phyloP scores from a whole-genome alignment of 2,113 vertebrate species.

The Cyprinodon variegatus region DNA sequence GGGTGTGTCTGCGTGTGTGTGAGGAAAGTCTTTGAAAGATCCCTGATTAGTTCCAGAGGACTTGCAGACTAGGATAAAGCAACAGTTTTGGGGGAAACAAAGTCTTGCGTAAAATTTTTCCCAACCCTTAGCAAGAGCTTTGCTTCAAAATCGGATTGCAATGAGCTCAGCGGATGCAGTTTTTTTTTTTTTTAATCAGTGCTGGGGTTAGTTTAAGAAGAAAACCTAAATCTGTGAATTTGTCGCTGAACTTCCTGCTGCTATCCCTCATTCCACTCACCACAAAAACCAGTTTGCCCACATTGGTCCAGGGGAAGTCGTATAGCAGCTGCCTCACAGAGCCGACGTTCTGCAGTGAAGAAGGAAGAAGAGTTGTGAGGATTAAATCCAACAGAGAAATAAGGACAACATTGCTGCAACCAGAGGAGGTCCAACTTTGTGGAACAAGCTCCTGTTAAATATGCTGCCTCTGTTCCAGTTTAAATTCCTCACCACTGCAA shows the following conservation, averaged over 20 bases:
- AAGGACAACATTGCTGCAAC: background rate
- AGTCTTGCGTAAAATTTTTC: slow-evolving; percentile 46
- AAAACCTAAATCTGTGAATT: background rate
- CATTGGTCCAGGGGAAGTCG: slow-evolving; percentile 98
- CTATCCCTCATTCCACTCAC: slow-evolving; percentile 80
- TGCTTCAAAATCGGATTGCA: slow-evolving; percentile 21
- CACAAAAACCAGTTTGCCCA: slow-evolving; percentile 98
- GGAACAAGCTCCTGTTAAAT: no score
- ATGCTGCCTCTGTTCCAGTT: background rate
- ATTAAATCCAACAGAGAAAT: background rate
- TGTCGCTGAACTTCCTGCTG: background rate
- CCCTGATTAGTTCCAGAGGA: slow-evolving; percentile 71
- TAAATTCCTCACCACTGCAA: background rate
- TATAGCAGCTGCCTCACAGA: slow-evolving; percentile 92
- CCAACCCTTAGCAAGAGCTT: slow-evolving; percentile 29
- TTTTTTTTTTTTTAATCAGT: slow-evolving; percentile 24
- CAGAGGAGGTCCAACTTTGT: background rate
- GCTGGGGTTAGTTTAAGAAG: background rate
- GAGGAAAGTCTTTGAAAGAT: slow-evolving; percentile 54
- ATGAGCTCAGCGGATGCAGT: background rate
- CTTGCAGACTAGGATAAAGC: slow-evolving; percentile 52
- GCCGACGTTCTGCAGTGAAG: slow-evolving; percentile 85
- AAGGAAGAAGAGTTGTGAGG: background rate
- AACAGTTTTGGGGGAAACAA: slow-evolving; percentile 23
- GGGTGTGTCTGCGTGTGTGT: slow-evolving; percentile 20